These are phyloP conservation scores for Pollicipes pollicipes DNA, from an alignment of 1,140 invertebrate species.

Conservation along the genomic window DNA sequence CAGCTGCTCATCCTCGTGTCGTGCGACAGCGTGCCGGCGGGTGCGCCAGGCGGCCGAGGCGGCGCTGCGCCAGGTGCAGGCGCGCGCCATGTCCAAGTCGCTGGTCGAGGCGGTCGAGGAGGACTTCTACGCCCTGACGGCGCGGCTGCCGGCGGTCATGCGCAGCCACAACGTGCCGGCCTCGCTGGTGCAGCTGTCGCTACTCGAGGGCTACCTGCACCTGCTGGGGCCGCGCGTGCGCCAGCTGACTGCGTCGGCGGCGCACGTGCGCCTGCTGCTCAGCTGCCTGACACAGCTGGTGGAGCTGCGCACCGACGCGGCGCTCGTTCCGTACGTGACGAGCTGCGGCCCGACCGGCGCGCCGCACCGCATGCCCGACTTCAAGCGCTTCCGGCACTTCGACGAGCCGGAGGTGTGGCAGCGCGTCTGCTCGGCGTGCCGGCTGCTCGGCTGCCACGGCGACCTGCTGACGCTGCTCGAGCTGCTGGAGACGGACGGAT, in stretches of 20 bases:
- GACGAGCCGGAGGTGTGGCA: constrained; percentile 27
- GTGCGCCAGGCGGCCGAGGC: no score
- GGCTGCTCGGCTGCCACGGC: constrained; percentile 32
- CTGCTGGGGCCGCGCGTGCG: constrained; percentile 35
- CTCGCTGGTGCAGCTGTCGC: constrained; percentile 35
- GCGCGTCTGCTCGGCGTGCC: constrained; percentile 31
- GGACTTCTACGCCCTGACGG: constrained; percentile 35
- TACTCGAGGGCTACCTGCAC: constrained; percentile 39
- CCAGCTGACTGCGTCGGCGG: constrained; percentile 30
- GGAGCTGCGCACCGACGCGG: constrained; percentile 31
- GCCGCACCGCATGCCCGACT: constrained; percentile 22
- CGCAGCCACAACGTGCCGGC: constrained; percentile 36
- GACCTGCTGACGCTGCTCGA: constrained; percentile 38
- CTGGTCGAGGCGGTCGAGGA: constrained; percentile 36
- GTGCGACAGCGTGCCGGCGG: neutral
- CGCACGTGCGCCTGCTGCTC: constrained; percentile 33
- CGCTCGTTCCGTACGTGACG: constrained; percentile 31
- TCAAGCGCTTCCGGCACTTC: constrained; percentile 38
- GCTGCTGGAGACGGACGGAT: constrained; percentile 29
- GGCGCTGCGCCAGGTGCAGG: neutral
- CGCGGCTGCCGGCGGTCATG: constrained; percentile 36
- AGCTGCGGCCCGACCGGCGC: neutral
- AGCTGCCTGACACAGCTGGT: constrained; percentile 34
- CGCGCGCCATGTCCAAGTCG: constrained; percentile 10
- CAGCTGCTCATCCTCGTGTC: neutral